Percentiles rank a stretch among this genome's conserved stretches.
phyloP scores from a whole-genome alignment of 2,888 invertebrate species.

The Phalera bucephala region DNA sequence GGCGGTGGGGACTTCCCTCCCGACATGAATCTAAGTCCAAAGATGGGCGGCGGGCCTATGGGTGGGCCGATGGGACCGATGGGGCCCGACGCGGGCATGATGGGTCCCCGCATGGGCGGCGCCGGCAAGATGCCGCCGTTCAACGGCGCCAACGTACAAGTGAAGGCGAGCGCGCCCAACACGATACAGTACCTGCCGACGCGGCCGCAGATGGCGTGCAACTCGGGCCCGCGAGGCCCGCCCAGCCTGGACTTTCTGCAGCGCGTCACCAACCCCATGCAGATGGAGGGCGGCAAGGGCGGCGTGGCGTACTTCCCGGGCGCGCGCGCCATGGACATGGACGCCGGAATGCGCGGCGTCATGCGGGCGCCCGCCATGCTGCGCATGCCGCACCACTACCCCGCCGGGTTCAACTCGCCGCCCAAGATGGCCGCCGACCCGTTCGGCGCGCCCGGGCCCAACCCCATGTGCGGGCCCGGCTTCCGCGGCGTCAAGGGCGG shows the following conservation, averaged over 20 bases:
- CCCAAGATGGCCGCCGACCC: constrained; percentile 69
- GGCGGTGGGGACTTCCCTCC: constrained; percentile 76
- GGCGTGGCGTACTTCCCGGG: constrained; percentile 88
- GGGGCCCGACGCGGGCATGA: constrained; percentile 84
- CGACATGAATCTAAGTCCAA: constrained; percentile 85
- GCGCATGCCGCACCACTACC: constrained; percentile 77
- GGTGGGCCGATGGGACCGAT: constrained; percentile 79
- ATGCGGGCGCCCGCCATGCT: constrained; percentile 70
- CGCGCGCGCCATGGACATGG: constrained; percentile 78
- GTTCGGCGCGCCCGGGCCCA: constrained; percentile 47
- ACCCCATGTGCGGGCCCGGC: constrained; percentile 63
- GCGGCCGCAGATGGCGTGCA: constrained; percentile 91
- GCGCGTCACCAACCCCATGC: constrained; percentile 93
- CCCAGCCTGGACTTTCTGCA: constrained; percentile 95
- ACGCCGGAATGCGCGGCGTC: constrained; percentile 74
- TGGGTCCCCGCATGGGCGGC: constrained; percentile 85
- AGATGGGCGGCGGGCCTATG: constrained; percentile 83
- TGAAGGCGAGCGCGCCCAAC: constrained; percentile 98
- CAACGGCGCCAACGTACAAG: constrained; percentile 90
- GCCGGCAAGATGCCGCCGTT: constrained; percentile 83
- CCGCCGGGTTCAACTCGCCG: constrained; percentile 72
- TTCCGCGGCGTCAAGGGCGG: constrained; percentile 70
- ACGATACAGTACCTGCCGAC: constrained; percentile 99
- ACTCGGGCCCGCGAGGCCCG: constrained; percentile 88
- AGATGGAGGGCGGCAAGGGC: constrained; percentile 84